Evolutionary conservation across 2,888 invertebrate genomes (phyloP), one percentile per base, ranked within the genome.

Genomic region (Drosophila mimica): DNA sequence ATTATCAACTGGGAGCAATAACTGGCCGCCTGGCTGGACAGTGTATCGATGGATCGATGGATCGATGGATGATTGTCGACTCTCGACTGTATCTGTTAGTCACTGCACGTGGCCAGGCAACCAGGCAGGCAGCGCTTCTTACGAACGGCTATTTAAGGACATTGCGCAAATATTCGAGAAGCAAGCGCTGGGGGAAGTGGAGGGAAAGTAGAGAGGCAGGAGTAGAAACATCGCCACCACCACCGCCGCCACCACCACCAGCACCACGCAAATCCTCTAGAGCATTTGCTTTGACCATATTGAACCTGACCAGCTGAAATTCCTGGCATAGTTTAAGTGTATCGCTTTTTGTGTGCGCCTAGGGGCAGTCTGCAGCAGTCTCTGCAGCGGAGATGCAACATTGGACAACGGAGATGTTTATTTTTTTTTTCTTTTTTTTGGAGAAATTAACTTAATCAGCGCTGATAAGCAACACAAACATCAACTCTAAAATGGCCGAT

Each of bases 241-340:
- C 49, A 46, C 43, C 58, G 76, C 75, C 87, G 79, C 58, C 56
- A 54, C 76, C 72, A 49, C 52, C 40, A 59, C 46, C 79, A 76
- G 13, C 52, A 53, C 85, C 89, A 90, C 88, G 89, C 89, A 90
- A 90, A 90, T 91, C 91, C 89, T 91, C 89, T 85, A 90, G 89
- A 90, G 89, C 84, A 87, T 90, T 88, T 77, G 69, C 79, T 43
- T 89, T 89, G 85, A 83, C 85, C 85, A 86, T 86, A 86, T 85
- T 85, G 85, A 90, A 88, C 71, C 71, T 72, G 54, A 75, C 71
- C 75, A 75, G 59, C 75, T 62, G 62, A 74, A 88, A 86, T 86
- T 86, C 85, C 81, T 88, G 82, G 87, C 90, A 86, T 86, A 86
- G 89, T 90, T 86, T 71, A 88, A 86, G 85, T 86, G 85, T 86